Conservation (phyloP, 1,140 invertebrate genomes). For the Holotrichia oblita region DNA sequence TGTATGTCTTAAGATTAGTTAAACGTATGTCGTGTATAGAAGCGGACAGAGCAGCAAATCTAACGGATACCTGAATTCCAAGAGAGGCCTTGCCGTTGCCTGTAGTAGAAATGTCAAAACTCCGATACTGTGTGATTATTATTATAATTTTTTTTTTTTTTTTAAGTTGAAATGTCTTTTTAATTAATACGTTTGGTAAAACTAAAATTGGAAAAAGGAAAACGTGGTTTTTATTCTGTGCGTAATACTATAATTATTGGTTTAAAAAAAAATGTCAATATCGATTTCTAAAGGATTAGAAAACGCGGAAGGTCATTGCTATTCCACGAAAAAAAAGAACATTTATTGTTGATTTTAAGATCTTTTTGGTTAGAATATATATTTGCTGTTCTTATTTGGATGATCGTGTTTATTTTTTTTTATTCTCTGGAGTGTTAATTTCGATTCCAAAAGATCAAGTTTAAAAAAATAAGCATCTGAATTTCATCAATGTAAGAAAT, state of each 20-base stretch:
- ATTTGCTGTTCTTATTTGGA: no score
- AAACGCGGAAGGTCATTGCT: conserved; percentile 10
- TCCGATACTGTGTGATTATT: not conserved
- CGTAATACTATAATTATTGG: no score
- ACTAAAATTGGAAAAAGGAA: not conserved
- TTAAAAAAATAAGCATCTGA: no score
- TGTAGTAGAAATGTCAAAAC: conserved; percentile 20
- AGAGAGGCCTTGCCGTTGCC: conserved; percentile 18
- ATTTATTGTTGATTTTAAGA: no score
- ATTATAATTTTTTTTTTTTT: no score
- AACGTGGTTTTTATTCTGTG: no score
- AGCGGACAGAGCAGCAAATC: not conserved
- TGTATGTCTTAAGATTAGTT: not conserved
- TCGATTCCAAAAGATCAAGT: no score
- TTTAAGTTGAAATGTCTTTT: not conserved
- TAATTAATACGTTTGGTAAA: not conserved
- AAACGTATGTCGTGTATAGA: not conserved
- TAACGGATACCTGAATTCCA: conserved; percentile 20
- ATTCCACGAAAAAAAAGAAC: no score
- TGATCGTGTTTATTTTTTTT: no score
- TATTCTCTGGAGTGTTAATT: no score
- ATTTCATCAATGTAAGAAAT: no score
- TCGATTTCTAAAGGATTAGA: not conserved
- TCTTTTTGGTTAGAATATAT: no score
- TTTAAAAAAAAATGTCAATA: not conserved